Percentiles rank a stretch among this genome's conserved stretches.
These are phyloP conservation scores for Elaphurus davidianus DNA, from an alignment of 2,113 vertebrate genomes.

Conservation along the genomic window DNA sequence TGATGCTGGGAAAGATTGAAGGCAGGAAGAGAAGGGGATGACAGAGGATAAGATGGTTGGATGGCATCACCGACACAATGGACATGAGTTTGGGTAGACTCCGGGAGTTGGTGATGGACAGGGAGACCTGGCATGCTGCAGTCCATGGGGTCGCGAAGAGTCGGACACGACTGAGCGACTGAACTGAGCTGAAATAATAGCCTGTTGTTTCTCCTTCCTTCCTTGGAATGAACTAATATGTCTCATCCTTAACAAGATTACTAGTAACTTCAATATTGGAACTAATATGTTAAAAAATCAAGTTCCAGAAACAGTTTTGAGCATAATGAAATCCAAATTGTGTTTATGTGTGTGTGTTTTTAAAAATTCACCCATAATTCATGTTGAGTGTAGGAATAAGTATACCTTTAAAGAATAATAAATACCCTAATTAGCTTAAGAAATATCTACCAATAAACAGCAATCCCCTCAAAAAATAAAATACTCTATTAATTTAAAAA, in stretches of 20 bases:
- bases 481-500: neutral
- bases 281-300: neutral
- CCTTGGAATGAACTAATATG: neutral
- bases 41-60: neutral
- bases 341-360: neutral
- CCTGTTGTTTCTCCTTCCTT: neutral
- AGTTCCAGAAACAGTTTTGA: neutral
- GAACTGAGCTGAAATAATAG: neutral
- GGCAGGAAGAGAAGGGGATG: neutral
- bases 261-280: neutral
- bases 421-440: neutral
- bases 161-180: rapidly evolving
- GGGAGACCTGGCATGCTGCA: neutral
- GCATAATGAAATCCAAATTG: neutral
- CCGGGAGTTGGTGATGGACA: neutral
- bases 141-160: neutral
- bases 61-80: neutral
- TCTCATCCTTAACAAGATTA: neutral
- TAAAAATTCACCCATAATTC: neutral
- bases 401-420: neutral
- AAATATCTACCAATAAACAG: neutral
- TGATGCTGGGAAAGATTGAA: neutral
- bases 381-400: neutral
- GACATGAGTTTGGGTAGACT: neutral
- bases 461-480: neutral